Evolutionary conservation across 2,888 invertebrate genomes (phyloP), one percentile per base, ranked within the genome.

Genomic region (Endotricha flammealis): DNA sequence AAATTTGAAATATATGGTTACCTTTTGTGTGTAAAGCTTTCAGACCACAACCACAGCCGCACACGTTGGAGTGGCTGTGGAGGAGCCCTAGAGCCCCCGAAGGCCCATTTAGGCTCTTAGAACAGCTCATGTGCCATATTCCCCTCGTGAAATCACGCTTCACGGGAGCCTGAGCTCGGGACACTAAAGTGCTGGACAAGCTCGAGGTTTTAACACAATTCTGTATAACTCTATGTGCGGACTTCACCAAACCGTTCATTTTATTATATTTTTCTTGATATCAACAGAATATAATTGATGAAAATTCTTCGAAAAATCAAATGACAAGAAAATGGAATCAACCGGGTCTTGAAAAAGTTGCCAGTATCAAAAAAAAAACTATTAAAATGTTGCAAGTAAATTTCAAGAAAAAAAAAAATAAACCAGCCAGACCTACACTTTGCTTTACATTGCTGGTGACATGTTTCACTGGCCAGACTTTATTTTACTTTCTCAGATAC

Each of bases 241-340:
- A 88, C 72, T 90, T 91, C 17, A 91, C 88, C 52, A 93, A 79
- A 50, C 90, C 90, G 71, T 91, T 93, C 93, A 93, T 93, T 73
- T 82, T 91, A 37, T 48, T 8, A 20, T 20, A 20, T 8, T 20
- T 20, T 20, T 2, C 2, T 20, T 20, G n/a, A n/a, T 13, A 17
- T 25, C n/a, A 16, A n/a, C 16, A 14, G 1, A 9, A 9, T 12
- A 4, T 13, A 32, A 7, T 24, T 25, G 11, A 9, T 32, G 2
- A 13, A 24, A 17, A 33, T 16, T 25, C 11, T 12, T 24, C 2
- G 8, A 16, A 25, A 10, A 16, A 24, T 9, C 25, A 25, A 25
- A 25, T 20, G 20, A 20, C 20, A 20, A 20, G 7, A 6, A 7
- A 20, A 20, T 2, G 7, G 6, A 20, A 20, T n/a, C n/a, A n/a